Percentiles rank a stretch among this genome's conserved stretches.
These are phyloP conservation scores for Conger conger DNA, from an alignment of 2,113 vertebrate species.

Conservation along the genomic window DNA sequence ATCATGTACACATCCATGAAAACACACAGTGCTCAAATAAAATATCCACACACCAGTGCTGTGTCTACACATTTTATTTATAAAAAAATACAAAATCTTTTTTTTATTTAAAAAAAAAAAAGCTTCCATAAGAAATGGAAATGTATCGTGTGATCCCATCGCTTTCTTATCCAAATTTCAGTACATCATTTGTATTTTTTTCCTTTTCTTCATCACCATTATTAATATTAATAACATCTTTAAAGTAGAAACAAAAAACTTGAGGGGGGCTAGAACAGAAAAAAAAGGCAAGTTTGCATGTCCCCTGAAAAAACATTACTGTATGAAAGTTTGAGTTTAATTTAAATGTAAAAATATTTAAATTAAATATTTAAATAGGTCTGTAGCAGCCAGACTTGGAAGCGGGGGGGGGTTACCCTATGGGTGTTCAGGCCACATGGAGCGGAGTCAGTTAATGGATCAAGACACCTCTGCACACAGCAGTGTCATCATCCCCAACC, in stretches of 20 bases:
- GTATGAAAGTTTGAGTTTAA: conserved; percentile 47
- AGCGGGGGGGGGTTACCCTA: not conserved
- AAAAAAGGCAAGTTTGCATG: conserved; percentile 37
- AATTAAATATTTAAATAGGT: conserved; percentile 46
- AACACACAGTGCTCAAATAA: not conserved
- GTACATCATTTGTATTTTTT: conserved; percentile 44
- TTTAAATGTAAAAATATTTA: too few species aligned
- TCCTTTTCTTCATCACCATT: conserved; percentile 12
- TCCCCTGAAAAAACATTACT: conserved; percentile 43
- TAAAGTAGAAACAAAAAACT: conserved; percentile 50
- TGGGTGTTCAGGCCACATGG: not conserved
- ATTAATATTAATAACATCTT: conserved; percentile 55
- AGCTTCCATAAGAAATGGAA: conserved; percentile 97
- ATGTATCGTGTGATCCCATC: conserved; percentile 84
- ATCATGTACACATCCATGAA: too few species aligned
- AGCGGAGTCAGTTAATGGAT: not conserved
- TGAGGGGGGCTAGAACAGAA: conserved; percentile 19
- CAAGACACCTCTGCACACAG: not conserved
- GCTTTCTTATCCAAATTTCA: conserved; percentile 73
- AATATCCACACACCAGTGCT: conserved; percentile 16
- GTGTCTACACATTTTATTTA: conserved; percentile 61
- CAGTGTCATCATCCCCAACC: not conserved
- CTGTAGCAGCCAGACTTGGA: conserved; percentile 54
- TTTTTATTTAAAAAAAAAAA: conserved; percentile 62
- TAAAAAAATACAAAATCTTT: conserved; percentile 65